A percentile compares a stretch with the other conserved stretches of the same genome.
phyloP scores from a whole-genome alignment of 2,113 vertebrate species.

The Gambusia holbrooki region DNA sequence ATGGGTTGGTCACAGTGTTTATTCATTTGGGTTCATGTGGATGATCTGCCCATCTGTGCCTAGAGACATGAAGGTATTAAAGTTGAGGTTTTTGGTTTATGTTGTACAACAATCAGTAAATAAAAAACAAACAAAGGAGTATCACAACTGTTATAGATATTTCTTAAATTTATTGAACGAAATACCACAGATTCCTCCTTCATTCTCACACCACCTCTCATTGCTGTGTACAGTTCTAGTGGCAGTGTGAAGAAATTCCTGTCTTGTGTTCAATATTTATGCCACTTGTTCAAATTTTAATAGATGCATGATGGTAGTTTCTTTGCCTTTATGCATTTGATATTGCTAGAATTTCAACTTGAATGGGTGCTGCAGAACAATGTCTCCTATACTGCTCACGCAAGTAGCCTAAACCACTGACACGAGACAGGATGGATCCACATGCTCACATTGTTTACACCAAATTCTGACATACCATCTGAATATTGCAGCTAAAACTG shows the following conservation, averaged over 20 bases:
- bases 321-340: no score
- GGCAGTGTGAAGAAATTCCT: not conserved
- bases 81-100: not conserved
- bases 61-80: not conserved
- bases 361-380: no score
- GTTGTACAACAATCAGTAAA: not conserved
- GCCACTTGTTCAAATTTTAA: no score
- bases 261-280: no score
- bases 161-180: not conserved
- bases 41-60: not conserved
- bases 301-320: no score
- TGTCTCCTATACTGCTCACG: no score
- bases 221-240: not conserved
- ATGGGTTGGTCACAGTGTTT: conserved; percentile 23
- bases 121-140: not conserved
- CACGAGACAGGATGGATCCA: not conserved
- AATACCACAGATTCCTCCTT: not conserved
- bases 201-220: not conserved
- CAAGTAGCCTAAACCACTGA: not conserved
- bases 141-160: not conserved
- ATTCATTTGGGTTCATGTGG: conserved; percentile 45
- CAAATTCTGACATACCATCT: not conserved
- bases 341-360: no score
- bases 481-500: not conserved
- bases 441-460: not conserved